phyloP scores from a whole-genome alignment of 2,113 vertebrate genomes.

The Chionomys nivalis region DNA sequence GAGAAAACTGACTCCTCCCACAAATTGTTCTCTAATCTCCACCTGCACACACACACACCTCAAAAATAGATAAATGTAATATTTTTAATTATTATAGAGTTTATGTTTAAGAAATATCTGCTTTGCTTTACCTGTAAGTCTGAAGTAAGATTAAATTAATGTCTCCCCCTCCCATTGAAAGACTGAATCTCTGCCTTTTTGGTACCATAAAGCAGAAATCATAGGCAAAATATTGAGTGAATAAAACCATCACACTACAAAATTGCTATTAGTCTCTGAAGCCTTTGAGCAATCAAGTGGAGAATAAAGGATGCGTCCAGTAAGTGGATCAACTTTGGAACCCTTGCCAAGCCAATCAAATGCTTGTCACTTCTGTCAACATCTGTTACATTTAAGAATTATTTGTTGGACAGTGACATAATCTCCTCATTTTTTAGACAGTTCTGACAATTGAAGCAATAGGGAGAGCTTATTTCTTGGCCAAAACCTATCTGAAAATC shows the following conservation, averaged over 20 bases:
- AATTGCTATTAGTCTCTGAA: background rate
- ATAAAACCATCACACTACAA: conserved; percentile 3
- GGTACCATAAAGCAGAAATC: background rate
- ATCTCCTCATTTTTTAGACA: conserved; percentile 46
- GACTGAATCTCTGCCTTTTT: background rate
- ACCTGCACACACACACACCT: no score
- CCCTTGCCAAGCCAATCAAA: conserved; percentile 65
- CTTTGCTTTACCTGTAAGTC: background rate
- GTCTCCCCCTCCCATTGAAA: background rate
- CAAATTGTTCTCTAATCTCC: background rate
- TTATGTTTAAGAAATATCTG: background rate
- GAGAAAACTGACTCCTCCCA: no score
- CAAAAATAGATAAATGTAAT: background rate
- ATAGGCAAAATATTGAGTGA: background rate
- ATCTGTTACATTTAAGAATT: conserved; percentile 57
- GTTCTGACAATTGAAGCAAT: conserved; percentile 47
- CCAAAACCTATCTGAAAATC: conserved; percentile 57
- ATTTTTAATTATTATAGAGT: background rate
- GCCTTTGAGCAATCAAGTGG: conserved; percentile 37
- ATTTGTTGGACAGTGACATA: conserved; percentile 59
- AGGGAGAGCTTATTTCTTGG: conserved; percentile 16
- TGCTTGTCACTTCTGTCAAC: conserved; percentile 52
- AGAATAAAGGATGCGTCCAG: conserved; percentile 33
- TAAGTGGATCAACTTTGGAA: conserved; percentile 59
- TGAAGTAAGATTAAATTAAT: background rate